Percentiles rank a stretch among this genome's conserved stretches.
These are phyloP conservation scores for Lepilemur ruficaudatus DNA, from an alignment of 2,797 vertebrate species.

Conservation along the genomic window DNA sequence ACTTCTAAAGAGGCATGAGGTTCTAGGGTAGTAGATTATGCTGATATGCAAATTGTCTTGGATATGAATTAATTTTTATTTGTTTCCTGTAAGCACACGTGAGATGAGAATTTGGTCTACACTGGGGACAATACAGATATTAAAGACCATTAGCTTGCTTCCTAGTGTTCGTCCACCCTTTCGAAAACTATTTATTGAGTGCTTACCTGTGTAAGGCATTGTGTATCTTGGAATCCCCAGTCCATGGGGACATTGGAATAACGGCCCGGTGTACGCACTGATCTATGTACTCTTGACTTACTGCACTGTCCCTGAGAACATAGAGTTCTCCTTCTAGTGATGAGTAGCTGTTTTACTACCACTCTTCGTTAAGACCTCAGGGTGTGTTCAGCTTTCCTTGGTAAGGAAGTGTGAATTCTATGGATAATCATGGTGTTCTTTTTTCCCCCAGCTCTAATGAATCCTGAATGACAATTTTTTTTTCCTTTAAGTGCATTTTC, in stretches of 20 bases:
- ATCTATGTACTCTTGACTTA: conserved; percentile 54
- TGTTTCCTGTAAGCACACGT: not conserved
- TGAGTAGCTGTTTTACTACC: not conserved
- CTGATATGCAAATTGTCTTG: not conserved
- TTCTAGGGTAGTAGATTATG: not conserved
- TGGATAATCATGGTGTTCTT: not conserved
- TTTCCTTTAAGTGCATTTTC: conserved; percentile 82
- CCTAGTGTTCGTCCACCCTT: not conserved
- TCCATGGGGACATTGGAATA: conserved; percentile 69
- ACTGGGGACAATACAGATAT: not conserved
- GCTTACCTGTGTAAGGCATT: conserved; percentile 24
- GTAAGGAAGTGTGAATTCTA: not conserved
- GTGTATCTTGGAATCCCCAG: conserved; percentile 70
- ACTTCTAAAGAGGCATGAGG: not conserved
- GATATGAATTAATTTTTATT: conserved; percentile 51
- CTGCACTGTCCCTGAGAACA: not conserved
- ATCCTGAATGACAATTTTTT: conserved; percentile 84
- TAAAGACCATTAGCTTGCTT: not conserved
- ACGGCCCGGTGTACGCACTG: not conserved
- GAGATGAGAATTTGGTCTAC: not conserved
- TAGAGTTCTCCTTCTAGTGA: not conserved
- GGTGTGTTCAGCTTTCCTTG: not conserved
- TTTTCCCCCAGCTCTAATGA: conserved; percentile 75
- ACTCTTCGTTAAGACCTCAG: not conserved
- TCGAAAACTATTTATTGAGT: conserved; percentile 70